Conservation (phyloP, 2,113 vertebrate genomes). For the Coreoperca whiteheadi region DNA sequence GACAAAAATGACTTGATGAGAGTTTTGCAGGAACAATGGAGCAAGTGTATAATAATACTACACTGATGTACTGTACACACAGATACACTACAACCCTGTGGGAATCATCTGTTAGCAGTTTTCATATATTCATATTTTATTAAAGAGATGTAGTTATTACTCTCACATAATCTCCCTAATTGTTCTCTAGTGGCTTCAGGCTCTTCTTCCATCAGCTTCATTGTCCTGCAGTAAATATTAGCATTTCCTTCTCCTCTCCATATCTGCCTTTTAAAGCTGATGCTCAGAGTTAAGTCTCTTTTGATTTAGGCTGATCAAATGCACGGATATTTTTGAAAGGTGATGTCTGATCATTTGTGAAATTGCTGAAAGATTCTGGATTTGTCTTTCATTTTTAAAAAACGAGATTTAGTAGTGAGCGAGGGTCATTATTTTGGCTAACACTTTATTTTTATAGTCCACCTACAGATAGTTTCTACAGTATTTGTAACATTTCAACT, state of each 20-base stretch:
- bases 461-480: no score
- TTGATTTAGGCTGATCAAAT: background rate
- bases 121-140: conserved; percentile 38
- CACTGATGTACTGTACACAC: background rate
- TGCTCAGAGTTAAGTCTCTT: background rate
- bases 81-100: background rate
- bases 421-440: background rate
- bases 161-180: conserved; percentile 6
- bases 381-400: background rate
- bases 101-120: background rate
- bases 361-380: background rate
- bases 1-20: background rate
- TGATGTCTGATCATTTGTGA: background rate
- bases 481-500: no score
- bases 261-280: background rate
- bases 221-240: conserved; percentile 24
- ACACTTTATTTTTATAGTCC: no score
- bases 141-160: conserved; percentile 21
- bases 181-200: conserved; percentile 17
- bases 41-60: background rate
- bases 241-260: background rate
- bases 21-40: background rate
- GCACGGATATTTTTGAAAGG: background rate
- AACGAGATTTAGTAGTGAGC: background rate
- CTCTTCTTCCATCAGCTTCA: conserved; percentile 5